Evolutionary conservation across 2,888 invertebrate genomes (phyloP).

Genomic region (Euplexia lucipara): DNA sequence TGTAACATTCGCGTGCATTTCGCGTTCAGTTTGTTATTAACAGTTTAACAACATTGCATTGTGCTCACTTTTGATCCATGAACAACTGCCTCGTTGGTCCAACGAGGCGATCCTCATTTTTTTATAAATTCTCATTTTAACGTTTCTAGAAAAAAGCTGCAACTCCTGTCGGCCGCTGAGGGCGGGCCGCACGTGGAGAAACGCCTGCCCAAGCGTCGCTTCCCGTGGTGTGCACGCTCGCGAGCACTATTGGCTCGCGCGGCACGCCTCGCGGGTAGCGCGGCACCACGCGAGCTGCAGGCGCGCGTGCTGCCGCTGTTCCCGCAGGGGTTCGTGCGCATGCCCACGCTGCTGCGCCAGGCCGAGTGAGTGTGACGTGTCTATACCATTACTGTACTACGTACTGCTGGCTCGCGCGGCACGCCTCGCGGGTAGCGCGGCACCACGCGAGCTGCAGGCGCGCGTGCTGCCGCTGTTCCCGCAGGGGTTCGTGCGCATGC

Average conservation of each 20-base stretch:
- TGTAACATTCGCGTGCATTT: too few relatives aligned
- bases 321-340: constrained; percentile 93
- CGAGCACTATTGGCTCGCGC: constrained; percentile 70
- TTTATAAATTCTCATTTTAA: not conserved
- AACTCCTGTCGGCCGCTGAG: constrained; percentile 71
- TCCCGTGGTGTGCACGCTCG: constrained; percentile 92
- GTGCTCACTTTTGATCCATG: too few relatives aligned
- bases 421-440: constrained; percentile 67
- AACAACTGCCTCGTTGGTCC: too few relatives aligned
- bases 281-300: constrained; percentile 90
- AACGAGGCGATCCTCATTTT: too few relatives aligned
- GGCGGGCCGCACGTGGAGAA: constrained; percentile 89
- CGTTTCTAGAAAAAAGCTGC: constrained; percentile 81
- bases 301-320: constrained; percentile 92
- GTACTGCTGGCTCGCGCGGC: constrained; percentile 22
- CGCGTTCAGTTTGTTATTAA: too few relatives aligned
- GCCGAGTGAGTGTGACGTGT: constrained; percentile 80
- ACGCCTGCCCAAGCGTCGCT: constrained; percentile 93
- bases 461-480: constrained; percentile 93
- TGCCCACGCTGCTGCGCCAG: constrained; percentile 89
- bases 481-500: constrained; percentile 92
- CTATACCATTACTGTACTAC: too few relatives aligned
- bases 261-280: constrained; percentile 62
- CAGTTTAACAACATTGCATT: too few relatives aligned
- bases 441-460: constrained; percentile 89